A percentile compares a stretch with the other conserved stretches of the same genome.
Conservation (phyloP, 1,140 invertebrate genomes). For the Cephus cinctus region DNA sequence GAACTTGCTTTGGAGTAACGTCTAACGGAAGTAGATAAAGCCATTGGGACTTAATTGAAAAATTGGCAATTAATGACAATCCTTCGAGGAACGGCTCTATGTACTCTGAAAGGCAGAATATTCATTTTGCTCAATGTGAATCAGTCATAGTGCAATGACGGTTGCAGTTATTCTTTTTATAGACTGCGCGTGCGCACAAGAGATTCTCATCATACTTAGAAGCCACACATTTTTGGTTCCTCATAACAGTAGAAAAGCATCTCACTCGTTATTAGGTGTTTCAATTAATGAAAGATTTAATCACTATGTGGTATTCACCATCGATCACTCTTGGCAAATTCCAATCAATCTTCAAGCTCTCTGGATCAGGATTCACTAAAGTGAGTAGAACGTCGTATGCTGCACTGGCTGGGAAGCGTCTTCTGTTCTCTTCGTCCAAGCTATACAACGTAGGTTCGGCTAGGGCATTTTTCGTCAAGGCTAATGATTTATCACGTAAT, state of each 20-base stretch:
- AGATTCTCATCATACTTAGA: no score
- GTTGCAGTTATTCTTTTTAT: no score
- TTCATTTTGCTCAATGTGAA: no score
- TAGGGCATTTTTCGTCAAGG: slow-evolving; percentile 45
- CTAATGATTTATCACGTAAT: slow-evolving; percentile 46
- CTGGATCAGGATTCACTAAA: slow-evolving; percentile 75
- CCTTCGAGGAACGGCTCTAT: slow-evolving; percentile 70
- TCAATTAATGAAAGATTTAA: background rate
- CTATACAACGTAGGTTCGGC: slow-evolving; percentile 46
- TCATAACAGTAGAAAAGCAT: no score
- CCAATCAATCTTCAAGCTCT: slow-evolving; percentile 67
- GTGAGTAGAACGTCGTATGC: slow-evolving; percentile 77
- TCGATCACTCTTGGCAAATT: slow-evolving; percentile 62
- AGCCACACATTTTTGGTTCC: no score
- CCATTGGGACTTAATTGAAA: slow-evolving; percentile 85
- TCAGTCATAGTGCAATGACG: no score
- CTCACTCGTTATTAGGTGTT: no score
- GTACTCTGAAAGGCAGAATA: slow-evolving; percentile 63
- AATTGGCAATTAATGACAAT: slow-evolving; percentile 67
- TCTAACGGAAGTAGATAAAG: slow-evolving; percentile 79
- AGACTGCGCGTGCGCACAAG: no score
- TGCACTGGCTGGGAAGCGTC: slow-evolving; percentile 55
- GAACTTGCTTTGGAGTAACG: slow-evolving; percentile 62
- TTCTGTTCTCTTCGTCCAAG: slow-evolving; percentile 47
- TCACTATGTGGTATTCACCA: slow-evolving; percentile 50